Evolutionary conservation across 2,113 vertebrate genomes (phyloP).

Genomic region (Poeciliopsis prolifica): DNA sequence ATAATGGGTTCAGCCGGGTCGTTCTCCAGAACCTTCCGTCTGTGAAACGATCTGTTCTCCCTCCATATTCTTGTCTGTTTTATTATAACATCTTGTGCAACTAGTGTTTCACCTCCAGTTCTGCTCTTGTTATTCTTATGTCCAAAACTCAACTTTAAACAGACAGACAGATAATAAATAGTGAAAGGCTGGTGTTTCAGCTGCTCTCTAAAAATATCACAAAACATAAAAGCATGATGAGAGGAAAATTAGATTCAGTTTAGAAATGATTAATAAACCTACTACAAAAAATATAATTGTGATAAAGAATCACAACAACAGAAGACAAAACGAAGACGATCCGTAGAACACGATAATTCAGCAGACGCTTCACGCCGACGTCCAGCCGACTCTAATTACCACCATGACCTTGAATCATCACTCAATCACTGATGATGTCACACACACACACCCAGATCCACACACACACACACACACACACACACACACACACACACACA

Average conservation of each 20-base stretch:
- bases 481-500: no score
- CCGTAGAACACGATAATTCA: slow-evolving; percentile 12
- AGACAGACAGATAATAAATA: no score
- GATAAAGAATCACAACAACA: no score
- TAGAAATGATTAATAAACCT: no score
- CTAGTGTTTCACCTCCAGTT: background rate
- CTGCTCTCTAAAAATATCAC: no score
- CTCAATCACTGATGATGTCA: slow-evolving; percentile 40
- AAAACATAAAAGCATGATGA: no score
- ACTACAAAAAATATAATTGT: no score
- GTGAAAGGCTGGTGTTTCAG: no score
- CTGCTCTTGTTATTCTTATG: background rate
- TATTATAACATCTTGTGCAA: background rate
- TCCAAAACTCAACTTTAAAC: background rate
- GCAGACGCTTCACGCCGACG: slow-evolving; percentile 15
- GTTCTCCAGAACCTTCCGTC: background rate
- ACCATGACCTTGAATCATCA: slow-evolving; percentile 56
- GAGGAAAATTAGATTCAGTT: no score
- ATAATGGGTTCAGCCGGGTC: background rate
- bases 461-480: no score
- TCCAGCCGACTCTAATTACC: slow-evolving; percentile 22
- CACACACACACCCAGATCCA: background rate
- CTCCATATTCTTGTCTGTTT: background rate
- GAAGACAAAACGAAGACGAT: slow-evolving; percentile 5
- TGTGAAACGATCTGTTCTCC: no score